phyloP scores from a whole-genome alignment of 2,888 invertebrate species.

The Norana najaformis region DNA sequence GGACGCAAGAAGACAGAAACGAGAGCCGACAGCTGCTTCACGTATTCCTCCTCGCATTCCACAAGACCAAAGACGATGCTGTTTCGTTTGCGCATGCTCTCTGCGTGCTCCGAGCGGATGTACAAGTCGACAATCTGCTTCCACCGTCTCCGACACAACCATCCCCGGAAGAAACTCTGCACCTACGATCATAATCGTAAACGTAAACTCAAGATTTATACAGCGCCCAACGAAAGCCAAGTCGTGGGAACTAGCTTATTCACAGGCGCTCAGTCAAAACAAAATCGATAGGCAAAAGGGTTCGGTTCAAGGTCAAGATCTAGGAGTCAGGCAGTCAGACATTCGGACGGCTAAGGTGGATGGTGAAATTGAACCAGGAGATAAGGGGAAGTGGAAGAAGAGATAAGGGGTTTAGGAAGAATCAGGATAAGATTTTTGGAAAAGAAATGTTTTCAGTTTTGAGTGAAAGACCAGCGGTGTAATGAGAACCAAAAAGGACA shows the following conservation, averaged over 20 bases:
- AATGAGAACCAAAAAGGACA: too few species aligned
- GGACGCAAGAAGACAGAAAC: slow-evolving; percentile 81
- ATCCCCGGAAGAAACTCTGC: slow-evolving; percentile 89
- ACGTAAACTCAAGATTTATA: too few species aligned
- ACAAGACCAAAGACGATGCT: slow-evolving; percentile 77
- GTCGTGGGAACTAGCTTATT: too few species aligned
- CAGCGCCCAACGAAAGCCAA: too few species aligned
- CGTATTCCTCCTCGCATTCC: slow-evolving; percentile 88
- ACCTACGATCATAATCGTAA: slow-evolving; percentile 60
- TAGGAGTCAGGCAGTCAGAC: too few species aligned
- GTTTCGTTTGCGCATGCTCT: slow-evolving; percentile 89
- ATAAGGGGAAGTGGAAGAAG: background rate
- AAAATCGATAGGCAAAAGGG: too few species aligned
- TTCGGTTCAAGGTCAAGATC: too few species aligned
- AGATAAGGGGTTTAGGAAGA: too few species aligned
- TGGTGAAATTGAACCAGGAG: background rate
- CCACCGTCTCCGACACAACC: slow-evolving; percentile 88
- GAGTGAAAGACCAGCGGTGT: too few species aligned
- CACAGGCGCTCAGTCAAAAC: too few species aligned
- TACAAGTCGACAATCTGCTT: slow-evolving; percentile 82
- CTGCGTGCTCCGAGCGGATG: slow-evolving; percentile 89
- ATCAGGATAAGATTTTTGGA: too few species aligned
- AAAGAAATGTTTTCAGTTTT: too few species aligned
- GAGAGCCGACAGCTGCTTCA: slow-evolving; percentile 83
- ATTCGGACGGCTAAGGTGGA: background rate